Conservation (phyloP, 1,140 invertebrate genomes). For the Rhynchophorus ferrugineus region DNA sequence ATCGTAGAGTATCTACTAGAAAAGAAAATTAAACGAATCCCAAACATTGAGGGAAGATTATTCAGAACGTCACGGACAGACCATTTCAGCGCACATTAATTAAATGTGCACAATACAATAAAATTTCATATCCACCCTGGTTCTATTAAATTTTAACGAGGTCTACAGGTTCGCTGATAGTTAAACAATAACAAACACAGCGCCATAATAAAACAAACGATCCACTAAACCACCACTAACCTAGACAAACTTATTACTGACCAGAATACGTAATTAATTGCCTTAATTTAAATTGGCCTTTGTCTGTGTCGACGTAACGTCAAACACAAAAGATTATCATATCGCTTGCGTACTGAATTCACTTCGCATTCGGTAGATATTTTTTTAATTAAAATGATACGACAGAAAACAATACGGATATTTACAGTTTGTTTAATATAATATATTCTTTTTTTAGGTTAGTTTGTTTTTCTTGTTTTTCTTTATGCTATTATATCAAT, state of each 20-base stretch:
- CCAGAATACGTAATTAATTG: conserved; percentile 20
- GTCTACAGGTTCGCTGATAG: conserved; percentile 19
- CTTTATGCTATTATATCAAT: too few relatives aligned
- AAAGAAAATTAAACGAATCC: too few relatives aligned
- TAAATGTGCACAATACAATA: conserved; percentile 10
- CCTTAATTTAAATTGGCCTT: conserved; percentile 13
- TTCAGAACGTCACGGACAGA: conserved; percentile 7
- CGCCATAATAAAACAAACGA: conserved; percentile 13
- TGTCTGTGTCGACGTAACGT: conserved; percentile 2
- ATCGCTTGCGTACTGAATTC: neutral
- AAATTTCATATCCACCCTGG: conserved; percentile 12
- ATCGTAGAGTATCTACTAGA: too few relatives aligned
- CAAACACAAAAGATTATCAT: neutral
- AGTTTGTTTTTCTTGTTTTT: too few relatives aligned
- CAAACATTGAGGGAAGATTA: too few relatives aligned
- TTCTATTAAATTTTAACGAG: conserved; percentile 19
- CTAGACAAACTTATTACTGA: conserved; percentile 21
- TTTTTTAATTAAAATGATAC: too few relatives aligned
- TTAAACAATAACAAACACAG: conserved; percentile 20
- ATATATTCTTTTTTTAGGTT: too few relatives aligned
- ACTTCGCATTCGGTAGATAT: too few relatives aligned
- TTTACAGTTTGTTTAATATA: too few relatives aligned
- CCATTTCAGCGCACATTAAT: conserved; percentile 9
- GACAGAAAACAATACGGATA: too few relatives aligned
- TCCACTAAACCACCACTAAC: conserved; percentile 12